Evolutionary conservation across 2,797 vertebrate species (phyloP).

Genomic region (Vultur gryphus): DNA sequence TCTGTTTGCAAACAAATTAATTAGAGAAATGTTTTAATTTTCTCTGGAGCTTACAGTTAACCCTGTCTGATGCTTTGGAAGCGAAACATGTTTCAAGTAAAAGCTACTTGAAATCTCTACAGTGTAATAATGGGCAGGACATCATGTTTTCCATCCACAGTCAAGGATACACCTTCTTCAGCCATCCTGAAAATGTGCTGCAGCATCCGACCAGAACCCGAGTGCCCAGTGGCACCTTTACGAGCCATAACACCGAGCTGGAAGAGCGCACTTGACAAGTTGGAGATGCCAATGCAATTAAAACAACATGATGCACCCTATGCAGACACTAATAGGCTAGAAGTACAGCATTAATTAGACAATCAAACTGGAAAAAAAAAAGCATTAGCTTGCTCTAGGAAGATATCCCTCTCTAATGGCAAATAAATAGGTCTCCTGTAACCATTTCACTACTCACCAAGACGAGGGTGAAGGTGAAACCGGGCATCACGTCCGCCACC

Average conservation of each 20-base stretch:
- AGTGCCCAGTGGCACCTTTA: not conserved
- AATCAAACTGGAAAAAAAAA: not conserved
- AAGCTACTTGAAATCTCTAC: not conserved
- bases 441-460: not conserved
- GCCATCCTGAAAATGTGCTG: not conserved
- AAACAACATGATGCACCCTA: not conserved
- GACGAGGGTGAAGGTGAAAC: not conserved
- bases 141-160: not conserved
- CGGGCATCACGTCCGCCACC: fast-evolving
- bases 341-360: not conserved
- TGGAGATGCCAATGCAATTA: not conserved
- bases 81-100: fast-evolving
- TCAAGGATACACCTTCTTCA: not conserved
- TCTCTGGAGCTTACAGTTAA: not conserved
- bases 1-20: not conserved
- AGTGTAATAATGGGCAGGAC: not conserved
- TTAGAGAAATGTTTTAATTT: not conserved
- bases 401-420: not conserved
- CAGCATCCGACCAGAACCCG: not conserved
- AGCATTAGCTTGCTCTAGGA: not conserved
- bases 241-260: fast-evolving
- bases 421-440: not conserved
- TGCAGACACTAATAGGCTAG: not conserved
- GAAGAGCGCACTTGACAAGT: not conserved
- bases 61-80: not conserved